Conservation (phyloP, 2,888 invertebrate species). For the Scelioninae gen. 1 region DNA sequence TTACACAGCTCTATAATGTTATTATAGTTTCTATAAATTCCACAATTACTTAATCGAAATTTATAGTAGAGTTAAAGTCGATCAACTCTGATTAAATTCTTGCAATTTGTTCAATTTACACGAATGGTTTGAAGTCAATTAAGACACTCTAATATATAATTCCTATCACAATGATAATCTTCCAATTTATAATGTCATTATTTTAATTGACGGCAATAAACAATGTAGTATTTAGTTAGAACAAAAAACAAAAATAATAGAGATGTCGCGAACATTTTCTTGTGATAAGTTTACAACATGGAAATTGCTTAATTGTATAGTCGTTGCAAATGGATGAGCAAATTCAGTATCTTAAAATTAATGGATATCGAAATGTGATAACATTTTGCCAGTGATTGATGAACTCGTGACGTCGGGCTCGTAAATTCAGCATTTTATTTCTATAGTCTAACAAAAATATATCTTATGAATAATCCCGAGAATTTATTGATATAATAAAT, state of each 20-base stretch:
- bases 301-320: slow-evolving; percentile 11
- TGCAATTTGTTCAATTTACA: neutral
- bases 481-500: slow-evolving; percentile 6
- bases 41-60: slow-evolving; percentile 21
- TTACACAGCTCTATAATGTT: slow-evolving; percentile 24
- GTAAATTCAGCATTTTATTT: slow-evolving; percentile 27
- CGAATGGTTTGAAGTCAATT: too few species aligned
- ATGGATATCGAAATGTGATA: slow-evolving; percentile 30
- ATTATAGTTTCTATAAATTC: slow-evolving; percentile 15
- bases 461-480: neutral
- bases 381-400: slow-evolving; percentile 25
- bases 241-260: neutral
- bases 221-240: too few species aligned
- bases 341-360: slow-evolving; percentile 23
- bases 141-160: too few species aligned
- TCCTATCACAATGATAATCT: too few species aligned
- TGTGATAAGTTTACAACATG: slow-evolving; percentile 10
- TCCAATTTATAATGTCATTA: too few species aligned
- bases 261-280: neutral
- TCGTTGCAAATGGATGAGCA: slow-evolving; percentile 10
- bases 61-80: neutral
- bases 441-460: neutral
- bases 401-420: neutral
- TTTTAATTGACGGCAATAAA: too few species aligned
- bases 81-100: too few species aligned